Evolutionary conservation across 2,888 invertebrate genomes (phyloP), one percentile per base, ranked within the genome.

Genomic region (Nasonovia ribisnigri): DNA sequence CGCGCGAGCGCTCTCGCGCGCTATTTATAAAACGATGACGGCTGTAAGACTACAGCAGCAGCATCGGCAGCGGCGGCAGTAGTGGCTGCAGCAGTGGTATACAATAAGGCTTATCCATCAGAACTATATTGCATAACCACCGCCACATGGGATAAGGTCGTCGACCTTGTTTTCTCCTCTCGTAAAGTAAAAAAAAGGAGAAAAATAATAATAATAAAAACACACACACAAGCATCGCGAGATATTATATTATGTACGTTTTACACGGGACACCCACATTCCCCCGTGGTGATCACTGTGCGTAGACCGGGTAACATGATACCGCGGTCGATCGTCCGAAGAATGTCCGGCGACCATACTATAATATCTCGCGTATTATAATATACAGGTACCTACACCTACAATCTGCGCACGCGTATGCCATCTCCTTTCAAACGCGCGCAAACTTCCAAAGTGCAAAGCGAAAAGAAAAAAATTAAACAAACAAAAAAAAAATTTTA

Each of bases 211-310:
- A 90, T 93, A 93, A 51, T 51, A 92, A 92, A 88, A 86, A 86
- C 46, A 36, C n/a, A 20, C 54, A 24, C 77, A n/a, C 54, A 26
- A 46, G 46, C 67, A 46, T 36, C 57, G 57, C 24, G 77, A 77
- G 67, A 88, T 77, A 54, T 77, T 92, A 77, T 92, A 43, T 77
- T 92, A 77, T 92, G n/a, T n/a, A 77, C 67, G 29, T 77, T 88
- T 92, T 57, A 90, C 90, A 60, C 42, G 90, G 93, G 93, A 93
- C 93, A 93, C 93, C 93, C 93, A 93, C 93, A 93, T 93, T 90
- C 93, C 90, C 93, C 46, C 86, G 92, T 43, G 77, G 88, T 88
- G 88, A 92, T 88, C 89, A 43, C 43, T 36, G 48, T 46, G 88
- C 67, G 77, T n/a, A 88, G 92, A 48, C 88, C 86, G 90, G 29